These are phyloP conservation scores for Theocolax elegans DNA, from an alignment of 1,140 invertebrate species.

Conservation along the genomic window DNA sequence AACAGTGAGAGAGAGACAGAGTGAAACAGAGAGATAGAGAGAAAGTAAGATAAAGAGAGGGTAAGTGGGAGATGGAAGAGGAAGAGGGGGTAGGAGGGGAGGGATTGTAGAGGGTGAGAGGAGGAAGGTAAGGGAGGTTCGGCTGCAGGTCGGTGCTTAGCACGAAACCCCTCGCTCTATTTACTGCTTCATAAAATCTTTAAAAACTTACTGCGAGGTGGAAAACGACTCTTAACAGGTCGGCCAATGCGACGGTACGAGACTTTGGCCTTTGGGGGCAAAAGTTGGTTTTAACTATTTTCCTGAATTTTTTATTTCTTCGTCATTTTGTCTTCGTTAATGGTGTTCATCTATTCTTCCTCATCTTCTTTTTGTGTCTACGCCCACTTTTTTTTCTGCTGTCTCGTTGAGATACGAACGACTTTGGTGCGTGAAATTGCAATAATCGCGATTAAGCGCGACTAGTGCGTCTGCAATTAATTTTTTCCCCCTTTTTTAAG, in stretches of 20 bases:
- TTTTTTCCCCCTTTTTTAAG: no score
- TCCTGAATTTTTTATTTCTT: not conserved
- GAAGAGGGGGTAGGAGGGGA: no score
- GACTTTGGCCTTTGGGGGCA: not conserved
- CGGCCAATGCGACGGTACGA: not conserved
- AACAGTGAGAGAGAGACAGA: not conserved
- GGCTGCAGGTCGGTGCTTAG: not conserved
- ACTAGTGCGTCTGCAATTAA: no score
- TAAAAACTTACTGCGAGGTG: constrained; percentile 35
- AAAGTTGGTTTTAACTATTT: constrained; percentile 8
- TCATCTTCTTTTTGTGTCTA: not conserved
- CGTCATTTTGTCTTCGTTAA: not conserved
- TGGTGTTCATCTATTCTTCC: not conserved
- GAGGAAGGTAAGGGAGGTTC: no score
- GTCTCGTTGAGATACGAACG: not conserved
- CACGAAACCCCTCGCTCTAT: constrained; percentile 42
- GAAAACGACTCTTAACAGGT: not conserved
- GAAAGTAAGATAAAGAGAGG: not conserved
- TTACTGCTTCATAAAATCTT: constrained; percentile 52
- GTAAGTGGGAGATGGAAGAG: not conserved
- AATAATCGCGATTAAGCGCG: not conserved
- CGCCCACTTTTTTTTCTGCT: not conserved
- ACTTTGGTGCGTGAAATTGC: not conserved
- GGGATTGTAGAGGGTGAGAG: no score
- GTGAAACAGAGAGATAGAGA: constrained; percentile 42